Percentiles rank a stretch among this genome's conserved stretches.
phyloP scores from a whole-genome alignment of 2,113 vertebrate genomes.

The Corythoichthys intestinalis region DNA sequence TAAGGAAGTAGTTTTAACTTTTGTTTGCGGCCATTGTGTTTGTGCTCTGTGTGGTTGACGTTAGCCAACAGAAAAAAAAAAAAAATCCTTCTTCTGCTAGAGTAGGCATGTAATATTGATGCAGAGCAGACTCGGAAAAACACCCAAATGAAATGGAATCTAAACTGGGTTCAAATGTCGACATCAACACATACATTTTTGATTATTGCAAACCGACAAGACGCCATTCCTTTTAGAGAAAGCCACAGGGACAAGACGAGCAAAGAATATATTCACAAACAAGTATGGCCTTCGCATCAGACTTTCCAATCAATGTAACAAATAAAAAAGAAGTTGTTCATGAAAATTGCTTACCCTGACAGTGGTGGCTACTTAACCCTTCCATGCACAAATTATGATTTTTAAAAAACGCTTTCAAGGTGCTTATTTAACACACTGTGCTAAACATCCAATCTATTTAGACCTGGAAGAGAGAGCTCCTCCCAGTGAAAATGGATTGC shows the following conservation, averaged over 20 bases:
- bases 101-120: conserved; percentile 71
- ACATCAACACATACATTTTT: conserved; percentile 70
- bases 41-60: conserved; percentile 46
- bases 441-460: too few species aligned
- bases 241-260: conserved; percentile 34
- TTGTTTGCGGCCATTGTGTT: conserved; percentile 54
- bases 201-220: conserved; percentile 56
- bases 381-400: neutral
- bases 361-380: conserved; percentile 32
- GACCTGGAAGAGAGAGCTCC: too few species aligned
- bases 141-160: conserved; percentile 67
- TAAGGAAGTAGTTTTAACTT: conserved; percentile 49
- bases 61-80: conserved; percentile 30
- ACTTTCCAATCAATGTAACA: conserved; percentile 65
- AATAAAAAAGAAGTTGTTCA: conserved; percentile 54
- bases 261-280: conserved; percentile 64
- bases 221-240: conserved; percentile 48
- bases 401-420: neutral
- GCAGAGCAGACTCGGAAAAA: conserved; percentile 56
- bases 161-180: conserved; percentile 64
- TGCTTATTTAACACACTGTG: too few species aligned
- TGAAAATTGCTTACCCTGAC: conserved; percentile 50
- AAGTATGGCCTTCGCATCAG: conserved; percentile 62
- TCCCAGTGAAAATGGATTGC: too few species aligned
- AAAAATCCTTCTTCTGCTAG: conserved; percentile 31